A percentile compares a stretch with the other conserved stretches of the same genome.
These are phyloP conservation scores for Hippoglossus stenolepis DNA, from an alignment of 2,113 vertebrate species.

Conservation along the genomic window DNA sequence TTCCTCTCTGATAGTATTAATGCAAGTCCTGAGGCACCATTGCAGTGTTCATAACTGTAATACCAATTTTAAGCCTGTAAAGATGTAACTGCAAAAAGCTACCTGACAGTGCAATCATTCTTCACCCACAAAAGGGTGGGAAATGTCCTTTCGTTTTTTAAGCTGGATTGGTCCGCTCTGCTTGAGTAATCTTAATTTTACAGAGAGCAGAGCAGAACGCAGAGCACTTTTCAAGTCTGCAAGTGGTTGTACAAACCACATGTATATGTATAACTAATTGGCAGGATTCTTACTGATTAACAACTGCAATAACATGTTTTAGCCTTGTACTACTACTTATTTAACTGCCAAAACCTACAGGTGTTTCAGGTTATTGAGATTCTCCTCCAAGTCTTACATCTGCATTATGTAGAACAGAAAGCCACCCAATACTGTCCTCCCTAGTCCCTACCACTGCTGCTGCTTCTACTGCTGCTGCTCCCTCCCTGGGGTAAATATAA, in stretches of 20 bases:
- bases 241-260: not conserved
- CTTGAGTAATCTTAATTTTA: slow-evolving; percentile 11
- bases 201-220: not conserved
- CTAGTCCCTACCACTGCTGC: not conserved
- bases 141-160: not conserved
- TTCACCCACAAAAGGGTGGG: slow-evolving; percentile 8
- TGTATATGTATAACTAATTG: not conserved
- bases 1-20: slow-evolving; percentile 4
- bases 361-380: slow-evolving; percentile 15
- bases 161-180: slow-evolving; percentile 13
- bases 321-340: not conserved
- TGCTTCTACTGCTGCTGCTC: slow-evolving; percentile 11
- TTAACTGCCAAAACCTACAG: slow-evolving; percentile 6
- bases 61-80: slow-evolving; percentile 13
- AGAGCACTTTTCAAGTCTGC: not conserved
- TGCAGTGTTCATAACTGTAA: slow-evolving; percentile 47
- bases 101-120: slow-evolving; percentile 25
- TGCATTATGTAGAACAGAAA: not conserved
- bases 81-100: slow-evolving; percentile 38
- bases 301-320: not conserved
- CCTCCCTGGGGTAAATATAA: slow-evolving; percentile 64
- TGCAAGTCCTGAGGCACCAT: slow-evolving; percentile 14
- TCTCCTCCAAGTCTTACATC: not conserved
- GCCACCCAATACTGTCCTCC: slow-evolving; percentile 20
- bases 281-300: not conserved